Conservation (phyloP, 2,113 vertebrate species). For the Daubentonia madagascariensis region DNA sequence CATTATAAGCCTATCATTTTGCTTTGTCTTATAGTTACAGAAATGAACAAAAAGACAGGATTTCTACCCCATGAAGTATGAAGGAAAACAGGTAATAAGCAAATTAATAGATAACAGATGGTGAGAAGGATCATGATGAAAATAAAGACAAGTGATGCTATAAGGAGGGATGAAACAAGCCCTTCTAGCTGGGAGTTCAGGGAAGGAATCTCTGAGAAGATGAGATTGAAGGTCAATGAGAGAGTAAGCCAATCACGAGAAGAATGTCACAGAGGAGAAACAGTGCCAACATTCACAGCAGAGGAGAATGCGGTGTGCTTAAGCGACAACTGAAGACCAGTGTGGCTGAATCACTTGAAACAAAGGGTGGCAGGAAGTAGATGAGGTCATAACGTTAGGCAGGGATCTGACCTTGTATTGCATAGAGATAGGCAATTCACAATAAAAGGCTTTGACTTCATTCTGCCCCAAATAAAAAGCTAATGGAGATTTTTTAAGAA, state of each 20-base stretch:
- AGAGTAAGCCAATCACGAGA: not conserved
- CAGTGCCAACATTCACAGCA: not conserved
- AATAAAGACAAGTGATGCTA: not conserved
- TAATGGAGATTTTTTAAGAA: not conserved
- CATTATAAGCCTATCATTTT: not conserved
- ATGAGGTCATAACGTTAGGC: not conserved
- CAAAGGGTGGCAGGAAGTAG: not conserved
- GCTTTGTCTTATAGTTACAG: not conserved
- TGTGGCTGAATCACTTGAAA: not conserved
- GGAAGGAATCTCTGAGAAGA: not conserved
- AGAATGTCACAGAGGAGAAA: not conserved
- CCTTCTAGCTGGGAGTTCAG: not conserved
- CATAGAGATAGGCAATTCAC: not conserved
- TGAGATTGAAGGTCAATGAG: not conserved
- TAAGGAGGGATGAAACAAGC: not conserved
- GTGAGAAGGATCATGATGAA: not conserved
- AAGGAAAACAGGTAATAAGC: not conserved
- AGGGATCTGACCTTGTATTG: not conserved
- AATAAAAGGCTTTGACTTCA: not conserved
- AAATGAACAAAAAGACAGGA: not conserved
- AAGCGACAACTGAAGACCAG: not conserved
- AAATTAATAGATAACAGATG: not conserved
- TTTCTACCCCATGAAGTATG: not conserved
- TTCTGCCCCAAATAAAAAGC: not conserved
- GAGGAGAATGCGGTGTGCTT: not conserved